These are phyloP conservation scores for Drosophila incognita DNA, from an alignment of 2,888 invertebrate genomes.

Conservation along the genomic window DNA sequence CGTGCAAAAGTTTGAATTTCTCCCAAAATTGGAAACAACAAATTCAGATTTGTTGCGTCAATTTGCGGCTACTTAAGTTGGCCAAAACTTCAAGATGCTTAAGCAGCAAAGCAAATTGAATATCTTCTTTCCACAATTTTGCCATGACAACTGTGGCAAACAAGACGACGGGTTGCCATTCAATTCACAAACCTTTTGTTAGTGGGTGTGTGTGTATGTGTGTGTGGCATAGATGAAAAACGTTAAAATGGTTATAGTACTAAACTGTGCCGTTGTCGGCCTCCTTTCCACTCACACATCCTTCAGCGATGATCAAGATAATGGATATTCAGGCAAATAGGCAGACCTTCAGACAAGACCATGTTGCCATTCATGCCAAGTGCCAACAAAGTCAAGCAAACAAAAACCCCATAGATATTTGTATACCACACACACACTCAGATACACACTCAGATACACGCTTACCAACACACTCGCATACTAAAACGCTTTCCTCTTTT, in stretches of 20 bases:
- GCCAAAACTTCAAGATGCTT: slow-evolving; percentile 59
- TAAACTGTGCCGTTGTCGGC: slow-evolving; percentile 29
- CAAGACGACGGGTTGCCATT: slow-evolving; percentile 4
- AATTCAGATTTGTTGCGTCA: slow-evolving; percentile 35
- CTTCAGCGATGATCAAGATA: slow-evolving; percentile 63
- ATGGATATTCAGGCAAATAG: slow-evolving; percentile 76
- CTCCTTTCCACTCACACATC: background rate
- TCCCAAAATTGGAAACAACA: slow-evolving; percentile 45
- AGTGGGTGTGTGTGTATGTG: background rate
- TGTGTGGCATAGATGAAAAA: slow-evolving; percentile 59
- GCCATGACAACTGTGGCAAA: slow-evolving; percentile 58
- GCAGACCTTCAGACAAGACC: slow-evolving; percentile 49
- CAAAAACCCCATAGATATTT: slow-evolving; percentile 63
- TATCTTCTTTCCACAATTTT: slow-evolving; percentile 37
- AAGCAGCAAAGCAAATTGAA: slow-evolving; percentile 61
- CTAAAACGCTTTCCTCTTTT: slow-evolving; percentile 1
- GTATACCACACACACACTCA: slow-evolving; percentile 29
- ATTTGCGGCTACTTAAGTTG: slow-evolving; percentile 59
- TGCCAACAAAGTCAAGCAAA: slow-evolving; percentile 77
- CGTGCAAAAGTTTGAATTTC: slow-evolving; percentile 3
- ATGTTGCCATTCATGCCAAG: slow-evolving; percentile 73
- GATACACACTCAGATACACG: slow-evolving; percentile 9
- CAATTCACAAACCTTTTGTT: slow-evolving; percentile 44
- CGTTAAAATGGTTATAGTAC: slow-evolving; percentile 50
- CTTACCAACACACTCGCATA: background rate